Percentiles rank a stretch among this genome's conserved stretches.
Conservation (phyloP, 2,888 invertebrate genomes). For the Mythimna ferrago region DNA sequence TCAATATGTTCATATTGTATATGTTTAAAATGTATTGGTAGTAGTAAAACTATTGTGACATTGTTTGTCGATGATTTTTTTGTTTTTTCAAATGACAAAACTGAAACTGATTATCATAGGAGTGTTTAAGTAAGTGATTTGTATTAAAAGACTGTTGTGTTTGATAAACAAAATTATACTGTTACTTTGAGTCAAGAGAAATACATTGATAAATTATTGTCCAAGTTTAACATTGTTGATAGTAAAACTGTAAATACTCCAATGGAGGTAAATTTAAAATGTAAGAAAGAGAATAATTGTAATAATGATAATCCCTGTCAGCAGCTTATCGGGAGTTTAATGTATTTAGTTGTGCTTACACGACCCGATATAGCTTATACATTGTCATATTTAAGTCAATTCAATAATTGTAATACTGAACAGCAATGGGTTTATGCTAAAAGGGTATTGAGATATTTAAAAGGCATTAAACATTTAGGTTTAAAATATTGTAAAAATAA, state of each 20-base stretch:
- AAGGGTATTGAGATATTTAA: constrained; percentile 39
- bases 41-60: background rate
- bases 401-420: constrained; percentile 53
- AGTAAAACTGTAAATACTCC: constrained; percentile 29
- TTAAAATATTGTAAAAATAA: constrained; percentile 14
- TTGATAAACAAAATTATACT: constrained; percentile 6
- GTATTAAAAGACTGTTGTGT: constrained; percentile 7
- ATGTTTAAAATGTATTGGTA: no score
- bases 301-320: constrained; percentile 41
- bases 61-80: background rate
- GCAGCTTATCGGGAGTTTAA: constrained; percentile 57
- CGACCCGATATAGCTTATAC: constrained; percentile 57
- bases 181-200: constrained; percentile 4
- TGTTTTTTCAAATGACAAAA: background rate
- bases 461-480: constrained; percentile 51
- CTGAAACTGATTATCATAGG: background rate
- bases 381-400: constrained; percentile 43
- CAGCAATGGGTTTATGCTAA: background rate
- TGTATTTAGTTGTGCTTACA: constrained; percentile 32
- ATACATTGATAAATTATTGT: no score
- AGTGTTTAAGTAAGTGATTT: background rate
- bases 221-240: no score
- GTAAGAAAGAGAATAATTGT: constrained; percentile 33
- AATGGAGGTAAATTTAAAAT: constrained; percentile 57
- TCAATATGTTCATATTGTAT: no score